These are phyloP conservation scores for Protophormia terraenovae DNA, from an alignment of 2,888 invertebrate genomes.

Conservation along the genomic window DNA sequence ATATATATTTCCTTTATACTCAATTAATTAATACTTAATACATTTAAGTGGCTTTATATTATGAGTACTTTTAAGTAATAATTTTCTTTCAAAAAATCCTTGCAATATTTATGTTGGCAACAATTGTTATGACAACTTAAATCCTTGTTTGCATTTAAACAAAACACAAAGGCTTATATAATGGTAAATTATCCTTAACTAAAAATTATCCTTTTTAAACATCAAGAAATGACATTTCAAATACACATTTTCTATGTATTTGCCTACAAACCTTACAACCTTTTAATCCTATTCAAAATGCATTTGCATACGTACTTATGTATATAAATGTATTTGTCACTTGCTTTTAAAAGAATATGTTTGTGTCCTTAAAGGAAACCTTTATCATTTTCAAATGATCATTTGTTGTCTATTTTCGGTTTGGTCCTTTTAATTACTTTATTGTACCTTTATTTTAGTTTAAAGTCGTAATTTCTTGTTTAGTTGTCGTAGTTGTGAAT, in stretches of 20 bases:
- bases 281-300: constrained; percentile 31
- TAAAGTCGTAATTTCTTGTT: background rate
- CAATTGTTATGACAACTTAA: constrained; percentile 12
- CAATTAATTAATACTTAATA: background rate
- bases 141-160: constrained; percentile 5
- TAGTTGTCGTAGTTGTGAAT: background rate
- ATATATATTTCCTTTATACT: background rate
- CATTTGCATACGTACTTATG: background rate
- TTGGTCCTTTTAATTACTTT: background rate
- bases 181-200: constrained; percentile 39
- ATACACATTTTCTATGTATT: constrained; percentile 11
- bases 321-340: background rate
- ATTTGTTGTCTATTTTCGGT: background rate
- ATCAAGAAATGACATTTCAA: constrained; percentile 1
- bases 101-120: background rate
- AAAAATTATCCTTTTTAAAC: background rate
- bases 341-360: background rate
- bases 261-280: constrained; percentile 5
- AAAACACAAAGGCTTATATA: constrained; percentile 12
- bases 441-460: constrained; percentile 1
- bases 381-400: no score
- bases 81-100: background rate
- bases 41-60: background rate
- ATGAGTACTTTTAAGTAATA: background rate
- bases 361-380: constrained; percentile 37